Percentiles rank a stretch among this genome's conserved stretches.
phyloP scores from a whole-genome alignment of 2,888 invertebrate genomes.

The Bedellia somnulentella region DNA sequence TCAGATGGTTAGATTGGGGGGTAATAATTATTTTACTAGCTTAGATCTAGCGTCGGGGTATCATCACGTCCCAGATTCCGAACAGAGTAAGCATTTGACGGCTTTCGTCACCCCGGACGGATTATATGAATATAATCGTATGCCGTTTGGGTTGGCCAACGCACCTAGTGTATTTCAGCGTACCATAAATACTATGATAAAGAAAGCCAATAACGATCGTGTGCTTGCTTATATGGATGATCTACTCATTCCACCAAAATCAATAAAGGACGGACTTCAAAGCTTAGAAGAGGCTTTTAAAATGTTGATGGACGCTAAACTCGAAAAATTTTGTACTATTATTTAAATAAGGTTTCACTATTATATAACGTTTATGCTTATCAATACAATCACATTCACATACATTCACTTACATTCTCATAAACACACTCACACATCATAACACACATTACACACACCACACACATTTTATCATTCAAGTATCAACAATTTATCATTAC shows the following conservation, averaged over 20 bases:
- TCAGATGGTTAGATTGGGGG: not conserved
- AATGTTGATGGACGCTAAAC: slow-evolving; percentile 6
- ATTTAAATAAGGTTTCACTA: no score
- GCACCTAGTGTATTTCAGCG: slow-evolving; percentile 9
- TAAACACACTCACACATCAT: no score
- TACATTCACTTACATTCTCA: no score
- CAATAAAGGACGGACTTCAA: slow-evolving; percentile 6
- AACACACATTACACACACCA: no score
- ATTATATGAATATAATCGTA: slow-evolving; percentile 6
- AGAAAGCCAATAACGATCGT: no score
- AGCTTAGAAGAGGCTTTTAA: slow-evolving; percentile 2
- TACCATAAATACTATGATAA: slow-evolving; percentile 7
- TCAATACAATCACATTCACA: no score
- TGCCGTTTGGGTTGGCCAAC: slow-evolving; percentile 8
- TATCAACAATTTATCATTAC: no score
- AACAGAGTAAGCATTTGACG: slow-evolving; percentile 4
- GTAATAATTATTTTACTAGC: slow-evolving; percentile 8
- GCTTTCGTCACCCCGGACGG: no score
- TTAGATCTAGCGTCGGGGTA: slow-evolving; percentile 15
- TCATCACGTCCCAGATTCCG: slow-evolving; percentile 14
- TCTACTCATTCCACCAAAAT: slow-evolving; percentile 4
- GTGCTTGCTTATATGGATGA: slow-evolving; percentile 10
- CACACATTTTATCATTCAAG: no score
- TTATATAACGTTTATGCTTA: no score
- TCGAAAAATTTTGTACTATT: no score